These are phyloP conservation scores for Amiota communis DNA, from an alignment of 2,888 invertebrate genomes.

Conservation along the genomic window DNA sequence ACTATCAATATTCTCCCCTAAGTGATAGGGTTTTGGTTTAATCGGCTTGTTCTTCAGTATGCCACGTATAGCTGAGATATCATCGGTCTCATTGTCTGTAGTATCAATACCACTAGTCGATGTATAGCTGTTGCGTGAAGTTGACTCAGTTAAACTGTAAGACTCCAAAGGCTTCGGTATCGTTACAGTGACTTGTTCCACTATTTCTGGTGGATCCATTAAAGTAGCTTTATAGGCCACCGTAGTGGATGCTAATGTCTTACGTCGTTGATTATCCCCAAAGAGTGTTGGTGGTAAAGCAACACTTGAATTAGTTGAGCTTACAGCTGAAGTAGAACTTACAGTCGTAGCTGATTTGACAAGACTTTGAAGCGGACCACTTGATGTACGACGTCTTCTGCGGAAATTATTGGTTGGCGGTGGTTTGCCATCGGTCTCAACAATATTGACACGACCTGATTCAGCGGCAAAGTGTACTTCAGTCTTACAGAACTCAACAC, in stretches of 20 bases:
- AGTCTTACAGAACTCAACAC: slow-evolving; percentile 89
- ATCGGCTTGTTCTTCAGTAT: slow-evolving; percentile 84
- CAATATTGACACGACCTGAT: slow-evolving; percentile 88
- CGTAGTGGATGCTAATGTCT: slow-evolving; percentile 55
- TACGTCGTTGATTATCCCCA: slow-evolving; percentile 74
- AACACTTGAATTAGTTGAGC: slow-evolving; percentile 44
- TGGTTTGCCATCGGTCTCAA: slow-evolving; percentile 90
- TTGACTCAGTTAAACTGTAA: slow-evolving; percentile 53
- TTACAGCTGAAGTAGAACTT: slow-evolving; percentile 43
- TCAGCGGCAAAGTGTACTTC: slow-evolving; percentile 91
- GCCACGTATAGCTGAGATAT: slow-evolving; percentile 77
- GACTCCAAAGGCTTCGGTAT: slow-evolving; percentile 58
- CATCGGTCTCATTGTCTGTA: slow-evolving; percentile 69
- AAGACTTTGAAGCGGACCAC: slow-evolving; percentile 68
- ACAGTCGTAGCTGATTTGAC: slow-evolving; percentile 67
- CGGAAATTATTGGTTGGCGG: slow-evolving; percentile 88
- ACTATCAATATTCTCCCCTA: slow-evolving; percentile 79
- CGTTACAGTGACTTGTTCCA: slow-evolving; percentile 63
- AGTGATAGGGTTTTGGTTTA: slow-evolving; percentile 83
- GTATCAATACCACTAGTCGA: slow-evolving; percentile 67
- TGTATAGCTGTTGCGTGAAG: slow-evolving; percentile 62
- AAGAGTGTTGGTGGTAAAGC: slow-evolving; percentile 79
- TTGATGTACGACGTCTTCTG: slow-evolving; percentile 78
- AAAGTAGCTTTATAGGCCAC: slow-evolving; percentile 64
- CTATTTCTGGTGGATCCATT: slow-evolving; percentile 54